Evolutionary conservation across 1,140 invertebrate species (phyloP).

Genomic region (Leucophenga varia): DNA sequence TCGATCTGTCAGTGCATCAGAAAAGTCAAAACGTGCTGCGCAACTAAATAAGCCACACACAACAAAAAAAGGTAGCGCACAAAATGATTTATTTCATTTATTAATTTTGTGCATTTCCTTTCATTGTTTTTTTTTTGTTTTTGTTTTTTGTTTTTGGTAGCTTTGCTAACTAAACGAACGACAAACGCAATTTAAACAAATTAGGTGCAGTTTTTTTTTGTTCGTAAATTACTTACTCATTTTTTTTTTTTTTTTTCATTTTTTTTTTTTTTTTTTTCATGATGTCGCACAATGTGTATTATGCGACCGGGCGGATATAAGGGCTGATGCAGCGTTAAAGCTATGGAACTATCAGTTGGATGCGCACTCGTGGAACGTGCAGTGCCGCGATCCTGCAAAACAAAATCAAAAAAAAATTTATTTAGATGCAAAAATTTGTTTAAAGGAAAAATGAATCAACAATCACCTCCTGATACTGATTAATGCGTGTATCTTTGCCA

Average conservation of each 20-base stretch:
- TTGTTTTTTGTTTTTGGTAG: too few relatives aligned
- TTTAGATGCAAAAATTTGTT: not conserved
- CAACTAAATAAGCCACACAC: too few relatives aligned
- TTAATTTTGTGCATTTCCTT: too few relatives aligned
- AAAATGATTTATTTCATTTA: too few relatives aligned
- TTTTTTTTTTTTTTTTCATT: too few relatives aligned
- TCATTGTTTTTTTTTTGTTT: too few relatives aligned
- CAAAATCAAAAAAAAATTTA: not conserved
- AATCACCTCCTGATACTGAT: slow-evolving; percentile 62
- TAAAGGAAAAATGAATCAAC: not conserved
- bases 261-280: slow-evolving; percentile 57
- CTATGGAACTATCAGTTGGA: slow-evolving; percentile 71
- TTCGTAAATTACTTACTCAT: too few relatives aligned
- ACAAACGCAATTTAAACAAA: slow-evolving; percentile 4
- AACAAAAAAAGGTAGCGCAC: too few relatives aligned
- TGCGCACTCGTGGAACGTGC: slow-evolving; percentile 66
- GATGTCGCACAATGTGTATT: slow-evolving; percentile 86
- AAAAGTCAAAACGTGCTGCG: too few relatives aligned
- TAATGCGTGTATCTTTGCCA: slow-evolving; percentile 60
- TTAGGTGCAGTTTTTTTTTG: not conserved
- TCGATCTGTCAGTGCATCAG: too few relatives aligned
- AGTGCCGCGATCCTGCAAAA: slow-evolving; percentile 47
- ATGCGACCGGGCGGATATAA: slow-evolving; percentile 86
- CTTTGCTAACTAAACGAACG: too few relatives aligned
- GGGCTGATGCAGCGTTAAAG: slow-evolving; percentile 77